phyloP scores from a whole-genome alignment of 2,797 vertebrate genomes.

The Etheostoma nigrum region DNA sequence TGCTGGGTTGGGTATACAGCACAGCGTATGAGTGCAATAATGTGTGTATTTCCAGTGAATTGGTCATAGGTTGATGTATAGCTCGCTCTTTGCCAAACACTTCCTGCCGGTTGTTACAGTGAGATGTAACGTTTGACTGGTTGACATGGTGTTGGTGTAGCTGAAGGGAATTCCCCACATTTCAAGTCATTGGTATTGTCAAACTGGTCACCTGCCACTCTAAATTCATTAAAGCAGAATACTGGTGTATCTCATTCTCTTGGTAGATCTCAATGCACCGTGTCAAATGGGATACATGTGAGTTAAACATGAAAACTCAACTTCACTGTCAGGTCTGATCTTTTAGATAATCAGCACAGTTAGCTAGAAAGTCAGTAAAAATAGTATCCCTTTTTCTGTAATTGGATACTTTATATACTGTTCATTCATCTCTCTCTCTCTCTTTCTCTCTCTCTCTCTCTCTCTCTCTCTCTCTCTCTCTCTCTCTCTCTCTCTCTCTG shows the following conservation, averaged over 20 bases:
- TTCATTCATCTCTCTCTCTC: constrained; percentile 63
- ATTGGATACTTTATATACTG: neutral
- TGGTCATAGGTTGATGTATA: neutral
- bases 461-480: constrained; percentile 18
- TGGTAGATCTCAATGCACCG: neutral
- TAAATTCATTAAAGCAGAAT: constrained; percentile 1
- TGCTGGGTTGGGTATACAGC: neutral
- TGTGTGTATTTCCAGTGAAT: neutral
- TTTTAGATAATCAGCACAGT: neutral
- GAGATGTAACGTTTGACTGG: too few relatives aligned
- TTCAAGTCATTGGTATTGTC: neutral
- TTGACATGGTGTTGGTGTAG: too few relatives aligned
- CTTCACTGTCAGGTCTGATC: neutral
- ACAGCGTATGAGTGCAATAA: too few relatives aligned
- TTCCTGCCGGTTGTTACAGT: too few relatives aligned
- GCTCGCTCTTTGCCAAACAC: too few relatives aligned
- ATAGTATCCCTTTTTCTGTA: neutral
- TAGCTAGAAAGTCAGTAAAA: neutral
- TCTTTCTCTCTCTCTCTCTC: neutral
- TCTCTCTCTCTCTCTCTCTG: constrained; percentile 31
- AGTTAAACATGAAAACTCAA: neutral
- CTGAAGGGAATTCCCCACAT: neutral
- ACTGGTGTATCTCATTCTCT: neutral
- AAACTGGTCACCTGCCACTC: neutral
- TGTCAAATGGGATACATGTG: neutral